These are phyloP conservation scores for Lasioglossum figueresi DNA, from an alignment of 2,888 invertebrate species.

Conservation along the genomic window DNA sequence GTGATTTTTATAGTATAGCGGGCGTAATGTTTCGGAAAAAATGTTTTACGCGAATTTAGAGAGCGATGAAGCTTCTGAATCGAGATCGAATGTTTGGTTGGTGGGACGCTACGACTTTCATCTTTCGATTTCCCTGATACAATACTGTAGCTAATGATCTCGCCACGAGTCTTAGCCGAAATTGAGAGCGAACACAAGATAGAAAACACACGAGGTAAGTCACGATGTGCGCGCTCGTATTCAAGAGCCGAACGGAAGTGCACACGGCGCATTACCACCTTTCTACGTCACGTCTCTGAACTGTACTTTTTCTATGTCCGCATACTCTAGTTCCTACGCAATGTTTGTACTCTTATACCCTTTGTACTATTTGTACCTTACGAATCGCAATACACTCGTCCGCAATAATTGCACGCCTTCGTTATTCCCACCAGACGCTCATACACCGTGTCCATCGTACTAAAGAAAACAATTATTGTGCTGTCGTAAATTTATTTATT, in stretches of 20 bases:
- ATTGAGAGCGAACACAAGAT: constrained; percentile 43
- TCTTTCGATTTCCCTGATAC: neutral
- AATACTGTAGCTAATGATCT: constrained; percentile 57
- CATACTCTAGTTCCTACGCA: constrained; percentile 83
- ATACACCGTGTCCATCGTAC: neutral
- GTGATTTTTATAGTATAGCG: neutral
- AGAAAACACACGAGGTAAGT: constrained; percentile 55
- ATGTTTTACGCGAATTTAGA: neutral
- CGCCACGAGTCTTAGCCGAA: constrained; percentile 69
- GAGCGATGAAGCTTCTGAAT: neutral
- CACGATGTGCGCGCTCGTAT: constrained; percentile 64
- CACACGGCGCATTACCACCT: constrained; percentile 45
- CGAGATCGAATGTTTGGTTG: neutral
- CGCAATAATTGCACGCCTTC: constrained; percentile 76
- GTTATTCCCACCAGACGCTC: constrained; percentile 1
- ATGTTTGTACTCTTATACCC: constrained; percentile 84
- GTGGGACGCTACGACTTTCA: constrained; percentile 11
- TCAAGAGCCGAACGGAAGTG: constrained; percentile 47
- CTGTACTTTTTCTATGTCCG: constrained; percentile 83
- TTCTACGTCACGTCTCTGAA: constrained; percentile 74
- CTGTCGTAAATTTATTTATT: neutral
- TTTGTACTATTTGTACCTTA: constrained; percentile 84
- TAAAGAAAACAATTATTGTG: too few species aligned
- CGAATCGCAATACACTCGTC: constrained; percentile 84
- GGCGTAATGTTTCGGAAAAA: neutral